Evolutionary conservation across 2,797 vertebrate genomes (phyloP).

Genomic region (Chaenodraco wilsoni): DNA sequence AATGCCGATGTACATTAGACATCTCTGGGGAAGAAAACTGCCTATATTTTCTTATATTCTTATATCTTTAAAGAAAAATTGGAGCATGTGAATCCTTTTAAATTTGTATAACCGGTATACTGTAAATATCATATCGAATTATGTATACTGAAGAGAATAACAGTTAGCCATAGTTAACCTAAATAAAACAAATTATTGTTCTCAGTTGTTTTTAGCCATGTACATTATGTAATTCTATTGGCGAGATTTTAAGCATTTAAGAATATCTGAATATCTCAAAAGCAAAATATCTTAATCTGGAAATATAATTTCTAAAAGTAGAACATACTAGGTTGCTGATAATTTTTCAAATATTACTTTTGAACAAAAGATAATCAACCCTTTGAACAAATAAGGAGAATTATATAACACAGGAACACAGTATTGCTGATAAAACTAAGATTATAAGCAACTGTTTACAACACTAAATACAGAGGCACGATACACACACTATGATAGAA

Average conservation of each 20-base stretch:
- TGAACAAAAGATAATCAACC: background rate
- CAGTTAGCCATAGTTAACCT: background rate
- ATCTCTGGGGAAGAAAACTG: background rate
- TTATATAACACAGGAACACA: background rate
- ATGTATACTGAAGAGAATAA: background rate
- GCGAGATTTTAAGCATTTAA: background rate
- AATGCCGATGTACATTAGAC: background rate
- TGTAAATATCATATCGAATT: background rate
- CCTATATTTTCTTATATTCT: background rate
- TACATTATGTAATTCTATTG: background rate
- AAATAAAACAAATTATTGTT: background rate
- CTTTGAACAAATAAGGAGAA: background rate
- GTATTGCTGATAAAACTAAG: background rate
- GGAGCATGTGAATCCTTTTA: too few species aligned
- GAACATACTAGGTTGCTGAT: background rate
- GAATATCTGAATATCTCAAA: background rate
- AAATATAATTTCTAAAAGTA: background rate
- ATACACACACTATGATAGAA: background rate
- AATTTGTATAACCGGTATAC: too few species aligned
- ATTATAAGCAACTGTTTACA: background rate
- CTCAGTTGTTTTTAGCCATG: background rate
- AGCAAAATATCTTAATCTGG: background rate
- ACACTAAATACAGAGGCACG: background rate
- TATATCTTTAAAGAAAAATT: background rate
- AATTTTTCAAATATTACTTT: background rate